Percentiles rank a stretch among this genome's conserved stretches.
Conservation (phyloP, 2,797 vertebrate species). For the Fratercula arctica region DNA sequence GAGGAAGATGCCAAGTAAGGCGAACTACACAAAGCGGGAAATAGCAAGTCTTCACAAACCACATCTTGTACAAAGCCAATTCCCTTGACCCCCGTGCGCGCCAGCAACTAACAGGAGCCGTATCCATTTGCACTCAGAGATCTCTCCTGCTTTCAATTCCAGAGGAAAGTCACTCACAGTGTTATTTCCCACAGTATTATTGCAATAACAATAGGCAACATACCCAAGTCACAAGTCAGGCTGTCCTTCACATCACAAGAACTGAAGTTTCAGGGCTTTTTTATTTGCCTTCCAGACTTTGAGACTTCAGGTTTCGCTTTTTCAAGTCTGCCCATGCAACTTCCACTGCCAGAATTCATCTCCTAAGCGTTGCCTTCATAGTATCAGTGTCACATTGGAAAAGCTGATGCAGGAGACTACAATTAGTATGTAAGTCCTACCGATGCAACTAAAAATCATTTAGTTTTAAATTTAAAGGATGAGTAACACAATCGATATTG, state of each 20-base stretch:
- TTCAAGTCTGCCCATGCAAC: background rate
- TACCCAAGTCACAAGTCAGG: background rate
- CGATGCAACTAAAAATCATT: slow-evolving; percentile 3
- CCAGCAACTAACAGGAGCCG: background rate
- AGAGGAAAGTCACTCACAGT: background rate
- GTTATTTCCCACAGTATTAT: background rate
- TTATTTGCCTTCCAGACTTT: background rate
- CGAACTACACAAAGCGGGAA: background rate
- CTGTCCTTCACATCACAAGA: background rate
- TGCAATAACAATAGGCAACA: background rate
- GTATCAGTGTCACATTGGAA: background rate
- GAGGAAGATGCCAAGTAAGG: background rate
- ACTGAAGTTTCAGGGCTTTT: background rate
- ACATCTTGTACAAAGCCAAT: background rate
- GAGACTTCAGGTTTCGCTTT: background rate
- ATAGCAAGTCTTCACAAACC: background rate
- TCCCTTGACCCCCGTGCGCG: background rate
- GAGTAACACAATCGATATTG: slow-evolving; percentile 32
- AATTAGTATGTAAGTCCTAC: background rate
- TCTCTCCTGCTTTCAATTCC: background rate
- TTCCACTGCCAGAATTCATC: background rate
- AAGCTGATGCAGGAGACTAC: background rate
- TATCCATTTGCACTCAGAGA: background rate
- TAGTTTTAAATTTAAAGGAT: background rate
- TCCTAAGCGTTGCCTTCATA: background rate